Base-by-base conservation (phyloP, 2,888 invertebrate species). In the Melieria picta region DNA sequence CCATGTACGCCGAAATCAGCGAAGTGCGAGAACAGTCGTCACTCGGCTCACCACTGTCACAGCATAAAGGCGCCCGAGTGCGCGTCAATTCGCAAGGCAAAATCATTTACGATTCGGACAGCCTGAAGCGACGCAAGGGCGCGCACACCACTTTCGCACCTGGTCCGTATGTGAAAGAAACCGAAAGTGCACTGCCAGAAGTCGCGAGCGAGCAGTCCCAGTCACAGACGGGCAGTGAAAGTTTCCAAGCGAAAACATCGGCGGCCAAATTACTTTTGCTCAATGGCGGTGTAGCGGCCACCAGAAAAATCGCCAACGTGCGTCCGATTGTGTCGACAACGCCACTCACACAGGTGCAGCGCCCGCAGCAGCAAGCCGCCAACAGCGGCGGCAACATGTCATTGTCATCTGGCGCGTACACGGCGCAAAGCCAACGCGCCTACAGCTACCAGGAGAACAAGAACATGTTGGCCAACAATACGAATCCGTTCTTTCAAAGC, bases 81-180 rank as follows among this genome's bases (percentile, higher is more conserved):
- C 87, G 96, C 60, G 76, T 85, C 67, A 94, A 95, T 86, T 93
- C 95, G 43, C 93, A 93, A 81, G 96, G 96, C 66, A 94, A 94
- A 89, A 94, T 96, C 60, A 93, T 96, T 74, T 96, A 93, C 87
- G 93, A 93, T 75, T 95, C 95, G 30, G 95, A 95, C 80, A 95
- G 95, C 82, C 87, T 95, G 76, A 92, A 91, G 83, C 89, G 94
- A 79, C 84, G 85, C 77, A 94, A 94, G 88, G 93, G 92, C 73
- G 92, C 93, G 13, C 93, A 94, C 82, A 93, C 94, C 52, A 94
- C 95, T 48, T 95, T 95, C 82, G 94, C 94, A 88, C 95, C 95
- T 70, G 95, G 95, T 77, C 94, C 94, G 58, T 93, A 93, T 84
- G 93, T 95, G 43, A 93, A 93, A 87, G 91, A 90, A 90, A 80